Conservation (phyloP, 2,113 vertebrate species). For the Crotophaga sulcirostris region DNA sequence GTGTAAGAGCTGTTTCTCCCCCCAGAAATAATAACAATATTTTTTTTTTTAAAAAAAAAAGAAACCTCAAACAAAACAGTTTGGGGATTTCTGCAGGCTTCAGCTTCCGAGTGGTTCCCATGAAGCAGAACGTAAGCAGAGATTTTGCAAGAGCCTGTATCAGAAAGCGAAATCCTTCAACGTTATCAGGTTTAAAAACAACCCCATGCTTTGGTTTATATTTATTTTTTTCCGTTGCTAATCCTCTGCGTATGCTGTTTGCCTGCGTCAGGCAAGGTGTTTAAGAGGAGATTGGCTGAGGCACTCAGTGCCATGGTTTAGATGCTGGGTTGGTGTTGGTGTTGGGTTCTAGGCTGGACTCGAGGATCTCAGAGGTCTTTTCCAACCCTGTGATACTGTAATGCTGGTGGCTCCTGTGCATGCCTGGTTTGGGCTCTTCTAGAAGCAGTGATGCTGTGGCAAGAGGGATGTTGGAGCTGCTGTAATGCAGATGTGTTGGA, state of each 20-base stretch:
- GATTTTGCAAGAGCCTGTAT: neutral
- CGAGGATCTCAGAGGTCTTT: no score
- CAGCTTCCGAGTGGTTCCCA: neutral
- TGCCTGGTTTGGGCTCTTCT: neutral
- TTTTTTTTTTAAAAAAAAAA: no score
- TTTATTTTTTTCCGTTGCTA: neutral
- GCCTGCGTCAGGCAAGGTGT: neutral
- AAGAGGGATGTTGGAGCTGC: neutral
- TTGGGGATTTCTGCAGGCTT: neutral
- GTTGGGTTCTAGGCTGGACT: no score
- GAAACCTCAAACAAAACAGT: neutral
- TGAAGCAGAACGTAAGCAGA: neutral
- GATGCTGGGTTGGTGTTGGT: no score
- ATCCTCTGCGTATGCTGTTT: neutral
- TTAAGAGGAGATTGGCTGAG: no score
- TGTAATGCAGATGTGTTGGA: neutral
- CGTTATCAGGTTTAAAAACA: neutral
- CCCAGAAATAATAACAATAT: neutral
- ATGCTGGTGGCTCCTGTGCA: neutral
- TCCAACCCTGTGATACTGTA: no score
- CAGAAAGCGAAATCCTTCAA: neutral
- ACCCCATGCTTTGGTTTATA: rapidly evolving
- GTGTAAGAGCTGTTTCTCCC: neutral
- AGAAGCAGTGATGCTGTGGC: neutral
- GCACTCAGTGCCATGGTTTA: no score